Evolutionary conservation across 2,888 invertebrate genomes (phyloP), one percentile per base, ranked within the genome.

Genomic region (Eupithecia abbreviata): DNA sequence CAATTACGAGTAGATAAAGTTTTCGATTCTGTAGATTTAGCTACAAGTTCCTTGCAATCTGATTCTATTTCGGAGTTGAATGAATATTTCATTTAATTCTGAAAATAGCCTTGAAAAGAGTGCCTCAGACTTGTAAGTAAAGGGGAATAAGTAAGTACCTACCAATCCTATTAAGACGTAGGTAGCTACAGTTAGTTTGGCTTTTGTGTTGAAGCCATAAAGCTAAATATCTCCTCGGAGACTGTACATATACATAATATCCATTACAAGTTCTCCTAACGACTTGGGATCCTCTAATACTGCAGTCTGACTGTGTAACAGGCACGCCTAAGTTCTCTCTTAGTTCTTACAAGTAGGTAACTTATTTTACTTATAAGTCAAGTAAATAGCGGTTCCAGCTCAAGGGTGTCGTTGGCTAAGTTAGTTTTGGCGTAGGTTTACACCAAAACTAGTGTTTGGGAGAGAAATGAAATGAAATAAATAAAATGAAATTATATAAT

Each of bases 21-120:
- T 86, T 85, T 80, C 83, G 82, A 85, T 82, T 84, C 83, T 85
- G 89, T 84, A 80, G 84, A 90, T 90, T 88, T 90, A 91, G 90
- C 87, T 82, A 76, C 70, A 77, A 80, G 78, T 82, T 87, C 81
- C 87, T 88, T 86, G 82, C 68, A 47, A 12, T 47, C 47, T 47
- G 68, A 30, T 68, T 68, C 47, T 69, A 69, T 69, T 69, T 69
- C 18, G 18, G 68, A 18, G 67, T 30, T 18, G 47, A 47, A 47
- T 69, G 68, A 69, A 47, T 69, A 47, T 45, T 69, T 69, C 47
- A 69, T 69, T 69, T n/a, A 69, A 58, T 58, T 30, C 58, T 58
- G 30, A n/a, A 55, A 55, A 55, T 55, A 55, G 6, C 55, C n/a
- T 58, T 58, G 18, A 58, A 58, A 30, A 10, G 18, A 58, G 18